Percentiles rank a stretch among this genome's conserved stretches.
These are phyloP conservation scores for Ypsolopha scabrella DNA, from an alignment of 2,888 invertebrate genomes.

Conservation along the genomic window DNA sequence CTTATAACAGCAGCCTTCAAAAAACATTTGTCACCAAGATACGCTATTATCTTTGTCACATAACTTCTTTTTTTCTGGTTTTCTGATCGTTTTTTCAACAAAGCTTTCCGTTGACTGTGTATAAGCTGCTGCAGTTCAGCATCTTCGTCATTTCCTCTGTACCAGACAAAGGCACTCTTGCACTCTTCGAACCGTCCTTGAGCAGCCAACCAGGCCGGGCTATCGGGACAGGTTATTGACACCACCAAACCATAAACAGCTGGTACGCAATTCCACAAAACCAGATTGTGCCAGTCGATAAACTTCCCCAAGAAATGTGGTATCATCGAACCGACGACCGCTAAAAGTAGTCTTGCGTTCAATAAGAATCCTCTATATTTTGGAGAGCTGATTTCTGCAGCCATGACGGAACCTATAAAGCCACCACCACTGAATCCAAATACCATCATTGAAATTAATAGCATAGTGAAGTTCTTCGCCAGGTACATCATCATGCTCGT, in stretches of 20 bases:
- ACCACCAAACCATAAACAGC: background rate
- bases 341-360: background rate
- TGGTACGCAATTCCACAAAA: background rate
- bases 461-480: background rate
- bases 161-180: background rate
- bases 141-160: background rate
- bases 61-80: background rate
- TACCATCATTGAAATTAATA: background rate
- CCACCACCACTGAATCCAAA: background rate
- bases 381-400: background rate
- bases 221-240: background rate
- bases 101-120: background rate
- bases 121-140: background rate
- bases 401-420: background rate
- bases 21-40: background rate
- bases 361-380: background rate
- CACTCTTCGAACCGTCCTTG: constrained; percentile 1
- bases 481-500: background rate
- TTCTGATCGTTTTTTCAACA: background rate
- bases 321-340: background rate
- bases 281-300: background rate
- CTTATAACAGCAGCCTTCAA: background rate
- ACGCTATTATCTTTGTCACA: background rate
- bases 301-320: background rate
- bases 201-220: constrained; percentile 3